These are phyloP conservation scores for Mormyrops boulengeri DNA, from an alignment of 2,797 vertebrate species.

Conservation along the genomic window DNA sequence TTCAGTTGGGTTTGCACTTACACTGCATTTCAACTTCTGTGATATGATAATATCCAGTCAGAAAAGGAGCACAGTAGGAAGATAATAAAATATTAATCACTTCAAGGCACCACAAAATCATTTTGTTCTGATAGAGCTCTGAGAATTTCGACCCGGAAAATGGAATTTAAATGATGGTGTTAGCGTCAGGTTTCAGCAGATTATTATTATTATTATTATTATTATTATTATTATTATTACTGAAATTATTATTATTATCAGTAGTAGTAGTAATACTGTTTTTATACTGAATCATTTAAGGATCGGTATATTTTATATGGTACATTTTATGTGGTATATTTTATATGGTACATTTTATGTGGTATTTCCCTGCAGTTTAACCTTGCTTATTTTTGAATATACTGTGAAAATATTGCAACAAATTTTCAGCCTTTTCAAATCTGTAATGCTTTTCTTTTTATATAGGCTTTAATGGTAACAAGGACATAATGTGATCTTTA, in stretches of 20 bases:
- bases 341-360: neutral
- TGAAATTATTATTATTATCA: neutral
- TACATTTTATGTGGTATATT: no score
- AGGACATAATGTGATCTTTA: no score
- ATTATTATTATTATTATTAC: slow-evolving; percentile 13
- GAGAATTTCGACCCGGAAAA: slow-evolving; percentile 12
- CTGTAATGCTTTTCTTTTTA: neutral
- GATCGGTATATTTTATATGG: no score
- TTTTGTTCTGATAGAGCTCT: neutral
- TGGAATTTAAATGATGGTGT: slow-evolving; percentile 15
- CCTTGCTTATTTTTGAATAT: neutral
- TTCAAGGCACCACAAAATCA: slow-evolving; percentile 10
- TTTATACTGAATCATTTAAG: no score
- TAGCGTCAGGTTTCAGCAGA: slow-evolving; percentile 12
- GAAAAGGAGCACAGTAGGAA: slow-evolving; percentile 3
- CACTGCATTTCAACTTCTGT: neutral
- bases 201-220: slow-evolving; percentile 13
- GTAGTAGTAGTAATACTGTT: neutral
- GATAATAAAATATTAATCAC: slow-evolving; percentile 26
- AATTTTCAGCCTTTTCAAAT: neutral
- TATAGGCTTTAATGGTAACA: no score
- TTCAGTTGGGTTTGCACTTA: neutral
- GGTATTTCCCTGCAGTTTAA: neutral
- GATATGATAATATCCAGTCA: slow-evolving; percentile 19
- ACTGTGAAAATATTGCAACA: neutral